A percentile compares a stretch with the other conserved stretches of the same genome.
Conservation (phyloP, 1,140 invertebrate genomes). For the Thaumetopoea pityocampa region DNA sequence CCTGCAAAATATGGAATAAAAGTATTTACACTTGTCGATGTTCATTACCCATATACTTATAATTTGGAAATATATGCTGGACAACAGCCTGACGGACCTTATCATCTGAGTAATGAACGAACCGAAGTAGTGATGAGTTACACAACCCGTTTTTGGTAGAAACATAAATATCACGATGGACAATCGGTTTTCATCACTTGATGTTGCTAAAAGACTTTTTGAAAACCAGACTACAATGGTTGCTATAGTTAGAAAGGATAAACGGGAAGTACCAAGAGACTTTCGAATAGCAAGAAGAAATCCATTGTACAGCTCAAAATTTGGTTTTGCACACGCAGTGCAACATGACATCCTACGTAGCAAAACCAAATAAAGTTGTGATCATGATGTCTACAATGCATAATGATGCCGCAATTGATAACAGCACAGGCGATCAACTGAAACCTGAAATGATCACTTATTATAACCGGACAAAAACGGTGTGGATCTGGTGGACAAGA, state of each 20-base stretch:
- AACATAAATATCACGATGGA: conserved; percentile 10
- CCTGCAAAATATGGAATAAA: background rate
- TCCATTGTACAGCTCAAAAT: conserved; percentile 23
- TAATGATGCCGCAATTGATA: conserved; percentile 18
- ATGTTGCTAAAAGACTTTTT: background rate
- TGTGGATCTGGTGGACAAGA: conserved; percentile 58
- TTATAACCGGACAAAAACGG: conserved; percentile 56
- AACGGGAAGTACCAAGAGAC: conserved; percentile 39
- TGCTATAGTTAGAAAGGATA: conserved; percentile 42
- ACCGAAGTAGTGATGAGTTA: conserved; percentile 3
- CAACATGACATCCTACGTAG: conserved; percentile 33
- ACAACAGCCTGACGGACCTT: conserved; percentile 14
- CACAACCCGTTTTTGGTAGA: conserved; percentile 5
- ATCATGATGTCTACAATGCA: conserved; percentile 42
- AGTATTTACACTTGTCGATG: conserved; percentile 2
- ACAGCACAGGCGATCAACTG: conserved; percentile 18
- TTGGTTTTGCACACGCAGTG: conserved; percentile 33
- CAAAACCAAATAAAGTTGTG: conserved; percentile 41
- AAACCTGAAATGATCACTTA: conserved; percentile 50
- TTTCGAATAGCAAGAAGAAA: conserved; percentile 33
- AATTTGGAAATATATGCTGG: conserved; percentile 12
- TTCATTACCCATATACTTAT: conserved; percentile 2
- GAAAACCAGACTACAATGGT: conserved; percentile 6
- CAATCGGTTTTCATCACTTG: conserved; percentile 8
- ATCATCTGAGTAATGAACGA: background rate